A percentile compares a stretch with the other conserved stretches of the same genome.
Conservation (phyloP, 2,888 invertebrate genomes). For the Drosophila eohydei region DNA sequence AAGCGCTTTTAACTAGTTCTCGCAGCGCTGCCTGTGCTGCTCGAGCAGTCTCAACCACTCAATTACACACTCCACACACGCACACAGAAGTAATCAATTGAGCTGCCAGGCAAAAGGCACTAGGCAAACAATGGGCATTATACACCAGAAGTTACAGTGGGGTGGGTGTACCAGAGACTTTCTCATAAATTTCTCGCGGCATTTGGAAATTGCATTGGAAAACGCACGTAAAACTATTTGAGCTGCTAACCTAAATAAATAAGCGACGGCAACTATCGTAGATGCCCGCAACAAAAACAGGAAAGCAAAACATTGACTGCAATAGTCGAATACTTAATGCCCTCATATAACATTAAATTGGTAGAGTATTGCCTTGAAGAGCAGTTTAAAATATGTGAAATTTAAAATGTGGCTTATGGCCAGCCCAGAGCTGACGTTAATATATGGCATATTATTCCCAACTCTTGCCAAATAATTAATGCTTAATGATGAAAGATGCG, state of each 20-base stretch:
- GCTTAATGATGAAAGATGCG: too few species aligned
- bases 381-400: too few species aligned
- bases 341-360: neutral
- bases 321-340: neutral
- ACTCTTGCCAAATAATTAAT: too few species aligned
- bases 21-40: conserved; percentile 26
- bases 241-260: conserved; percentile 79
- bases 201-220: conserved; percentile 71
- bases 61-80: conserved; percentile 61
- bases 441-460: too few species aligned
- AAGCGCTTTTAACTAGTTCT: conserved; percentile 73
- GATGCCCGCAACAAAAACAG: conserved; percentile 41
- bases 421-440: too few species aligned
- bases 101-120: conserved; percentile 56
- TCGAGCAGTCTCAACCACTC: conserved; percentile 69
- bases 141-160: conserved; percentile 15
- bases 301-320: neutral
- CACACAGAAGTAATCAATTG: conserved; percentile 61
- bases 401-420: too few species aligned
- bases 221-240: conserved; percentile 78
- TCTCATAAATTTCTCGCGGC: conserved; percentile 72
- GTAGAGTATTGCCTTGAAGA: too few species aligned
- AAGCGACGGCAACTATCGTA: conserved; percentile 47
- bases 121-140: conserved; percentile 53
- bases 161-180: conserved; percentile 36